Evolutionary conservation across 2,797 vertebrate genomes (phyloP).

Genomic region (Oceanodroma leucorhoa): DNA sequence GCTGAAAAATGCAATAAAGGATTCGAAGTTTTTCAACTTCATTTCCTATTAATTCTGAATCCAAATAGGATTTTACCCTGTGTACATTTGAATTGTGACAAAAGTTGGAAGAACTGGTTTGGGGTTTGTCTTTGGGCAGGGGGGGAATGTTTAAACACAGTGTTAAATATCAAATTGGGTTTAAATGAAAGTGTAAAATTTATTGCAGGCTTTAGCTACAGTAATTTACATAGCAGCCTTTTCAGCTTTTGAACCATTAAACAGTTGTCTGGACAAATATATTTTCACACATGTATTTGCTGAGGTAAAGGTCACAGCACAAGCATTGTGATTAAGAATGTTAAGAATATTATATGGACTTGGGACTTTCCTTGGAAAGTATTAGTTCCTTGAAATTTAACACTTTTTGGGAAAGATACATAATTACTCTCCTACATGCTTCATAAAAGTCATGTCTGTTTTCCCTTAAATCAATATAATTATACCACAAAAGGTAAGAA

Average conservation of each 20-base stretch:
- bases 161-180: background rate
- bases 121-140: background rate
- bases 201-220: background rate
- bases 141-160: background rate
- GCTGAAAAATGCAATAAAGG: background rate
- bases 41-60: slow-evolving; percentile 17
- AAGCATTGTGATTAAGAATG: background rate
- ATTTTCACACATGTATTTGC: slow-evolving; percentile 23
- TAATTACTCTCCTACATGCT: background rate
- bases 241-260: slow-evolving; percentile 1
- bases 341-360: background rate
- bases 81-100: background rate
- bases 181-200: background rate
- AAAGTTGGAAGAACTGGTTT: background rate
- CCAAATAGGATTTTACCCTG: background rate
- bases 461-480: background rate
- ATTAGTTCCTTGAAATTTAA: background rate
- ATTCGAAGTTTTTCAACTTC: background rate
- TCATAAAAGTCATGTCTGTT: background rate
- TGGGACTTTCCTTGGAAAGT: background rate
- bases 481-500: background rate
- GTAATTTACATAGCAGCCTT: slow-evolving; percentile 5
- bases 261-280: slow-evolving; percentile 20
- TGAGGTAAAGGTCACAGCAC: slow-evolving; percentile 31
- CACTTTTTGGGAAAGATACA: background rate